Evolutionary conservation across 2,113 vertebrate species (phyloP).

Genomic region (Brachypteracias leptosomus): DNA sequence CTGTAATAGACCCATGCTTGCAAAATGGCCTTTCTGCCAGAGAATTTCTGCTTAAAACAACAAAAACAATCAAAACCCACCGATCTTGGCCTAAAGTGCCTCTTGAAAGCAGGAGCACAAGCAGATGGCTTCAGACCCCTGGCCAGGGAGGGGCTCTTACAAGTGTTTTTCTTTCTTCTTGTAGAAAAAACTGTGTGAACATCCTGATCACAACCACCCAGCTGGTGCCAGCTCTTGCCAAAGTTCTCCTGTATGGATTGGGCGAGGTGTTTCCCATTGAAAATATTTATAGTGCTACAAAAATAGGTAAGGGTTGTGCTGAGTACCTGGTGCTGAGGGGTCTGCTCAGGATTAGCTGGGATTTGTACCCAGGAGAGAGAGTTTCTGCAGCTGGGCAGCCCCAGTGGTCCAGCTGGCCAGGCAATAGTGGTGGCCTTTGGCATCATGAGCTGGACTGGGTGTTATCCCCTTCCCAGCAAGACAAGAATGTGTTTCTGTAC

Average conservation of each 20-base stretch:
- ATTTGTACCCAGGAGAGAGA: not conserved
- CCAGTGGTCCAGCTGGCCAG: rapidly evolving
- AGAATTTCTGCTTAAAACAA: not conserved
- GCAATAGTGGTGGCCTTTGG: not conserved
- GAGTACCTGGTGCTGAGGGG: not conserved
- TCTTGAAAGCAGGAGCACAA: not conserved
- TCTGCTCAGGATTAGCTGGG: not conserved
- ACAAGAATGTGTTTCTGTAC: not conserved
- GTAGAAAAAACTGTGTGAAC: slow-evolving; percentile 94
- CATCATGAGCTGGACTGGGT: not conserved
- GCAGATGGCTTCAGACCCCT: not conserved
- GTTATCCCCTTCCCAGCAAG: not conserved
- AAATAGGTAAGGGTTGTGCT: slow-evolving; percentile 84
- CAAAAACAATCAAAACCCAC: not conserved
- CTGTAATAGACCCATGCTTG: not conserved
- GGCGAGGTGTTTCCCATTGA: slow-evolving; percentile 96
- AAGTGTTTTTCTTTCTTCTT: slow-evolving; percentile 35
- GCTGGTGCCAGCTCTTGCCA: slow-evolving; percentile 95
- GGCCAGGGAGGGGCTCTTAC: not conserved
- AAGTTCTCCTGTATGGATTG: slow-evolving; percentile 94
- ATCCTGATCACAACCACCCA: slow-evolving; percentile 97
- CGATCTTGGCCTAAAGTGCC: not conserved
- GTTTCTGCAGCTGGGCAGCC: not conserved
- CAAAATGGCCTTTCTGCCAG: not conserved
- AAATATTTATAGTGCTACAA: slow-evolving; percentile 99